phyloP scores from a whole-genome alignment of 1,140 invertebrate species.

The Drosophila ambigua region DNA sequence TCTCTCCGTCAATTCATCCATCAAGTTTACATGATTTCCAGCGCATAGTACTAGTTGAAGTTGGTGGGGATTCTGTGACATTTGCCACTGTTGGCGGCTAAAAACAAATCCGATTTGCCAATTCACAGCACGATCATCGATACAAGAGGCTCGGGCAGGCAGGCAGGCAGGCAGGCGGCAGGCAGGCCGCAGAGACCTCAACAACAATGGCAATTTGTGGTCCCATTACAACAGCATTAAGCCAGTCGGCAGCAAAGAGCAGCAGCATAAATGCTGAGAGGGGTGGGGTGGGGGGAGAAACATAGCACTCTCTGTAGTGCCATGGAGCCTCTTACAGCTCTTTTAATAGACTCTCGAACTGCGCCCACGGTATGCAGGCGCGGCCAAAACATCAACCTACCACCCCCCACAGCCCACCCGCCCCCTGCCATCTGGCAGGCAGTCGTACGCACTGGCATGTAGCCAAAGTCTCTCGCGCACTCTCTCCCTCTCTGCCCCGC shows the following conservation, averaged over 20 bases:
- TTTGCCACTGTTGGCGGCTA: slow-evolving; percentile 35
- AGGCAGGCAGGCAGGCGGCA: slow-evolving; percentile 19
- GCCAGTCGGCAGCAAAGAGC: slow-evolving; percentile 35
- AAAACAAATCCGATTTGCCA: slow-evolving; percentile 53
- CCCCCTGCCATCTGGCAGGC: neutral
- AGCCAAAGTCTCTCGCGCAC: slow-evolving; percentile 26
- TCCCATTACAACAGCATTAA: slow-evolving; percentile 73
- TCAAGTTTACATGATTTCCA: slow-evolving; percentile 26
- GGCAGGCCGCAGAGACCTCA: slow-evolving; percentile 25
- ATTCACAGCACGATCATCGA: slow-evolving; percentile 64
- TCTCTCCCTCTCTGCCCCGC: slow-evolving; percentile 11
- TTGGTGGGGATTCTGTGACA: slow-evolving; percentile 26
- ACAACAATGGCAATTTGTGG: slow-evolving; percentile 70
- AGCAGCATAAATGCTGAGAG: neutral
- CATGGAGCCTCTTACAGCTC: slow-evolving; percentile 43
- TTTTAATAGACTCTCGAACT: slow-evolving; percentile 59
- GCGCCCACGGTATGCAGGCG: slow-evolving; percentile 49
- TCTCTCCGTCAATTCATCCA: slow-evolving; percentile 17
- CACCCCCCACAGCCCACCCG: slow-evolving; percentile 6
- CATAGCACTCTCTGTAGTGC: slow-evolving; percentile 17
- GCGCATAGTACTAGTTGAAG: neutral
- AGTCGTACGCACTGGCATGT: slow-evolving; percentile 68
- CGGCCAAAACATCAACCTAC: slow-evolving; percentile 28
- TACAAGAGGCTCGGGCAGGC: slow-evolving; percentile 37
- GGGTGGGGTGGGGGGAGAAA: neutral